Base-by-base conservation (phyloP, 2,113 vertebrate species). In the Paraplagusia blochii region DNA sequence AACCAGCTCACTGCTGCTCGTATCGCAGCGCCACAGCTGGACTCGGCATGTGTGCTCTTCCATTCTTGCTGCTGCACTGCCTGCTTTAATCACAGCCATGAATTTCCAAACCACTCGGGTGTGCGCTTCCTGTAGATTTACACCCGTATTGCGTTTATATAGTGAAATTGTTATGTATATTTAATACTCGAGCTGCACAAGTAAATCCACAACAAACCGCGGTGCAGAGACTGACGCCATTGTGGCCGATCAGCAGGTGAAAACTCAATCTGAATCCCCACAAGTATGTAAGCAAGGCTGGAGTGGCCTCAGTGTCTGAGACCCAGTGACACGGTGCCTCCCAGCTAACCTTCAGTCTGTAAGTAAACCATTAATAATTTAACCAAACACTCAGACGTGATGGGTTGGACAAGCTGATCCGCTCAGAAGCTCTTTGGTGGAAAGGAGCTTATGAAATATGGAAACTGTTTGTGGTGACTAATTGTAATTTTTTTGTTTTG, bases 351-450 rank as follows among this genome's bases (percentile, higher is more conserved):
- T 70, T 61, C 68, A 71, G 56, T 59, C 59, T 64, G 64, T 55
- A 62, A 80, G 73, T 65, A 67, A 51, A 62, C 7, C 66, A 69
- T 90, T 74, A 90, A 90, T 91, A 88, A 89, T 90, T 81, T 55
- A 87, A 79, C 34, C 44, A 54, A 71, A 74, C 85, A 74, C 80
- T 84, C 83, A 64, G 72, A 64, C 29, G 65, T 81, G 88, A 85
- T 84, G 80, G 81, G 88, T 81, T 66, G 67, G 73, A 74, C 53
- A 68, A 58, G 58, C 17, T 50, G 66, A 57, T 63, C 59, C 57
- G 14, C 61, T 16, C 48, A 74, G 70, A 76, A 58, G 82, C 85
- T 53, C 81, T 87, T 76, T 15, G 48, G 73, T 59, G 1, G 34
- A 74, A 68, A 66, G 76, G 74, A 55, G 62, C 60, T 29, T 78